Evolutionary conservation across 2,797 vertebrate species (phyloP), one percentile per base, ranked within the genome.

Genomic region (Apogon talboti): DNA sequence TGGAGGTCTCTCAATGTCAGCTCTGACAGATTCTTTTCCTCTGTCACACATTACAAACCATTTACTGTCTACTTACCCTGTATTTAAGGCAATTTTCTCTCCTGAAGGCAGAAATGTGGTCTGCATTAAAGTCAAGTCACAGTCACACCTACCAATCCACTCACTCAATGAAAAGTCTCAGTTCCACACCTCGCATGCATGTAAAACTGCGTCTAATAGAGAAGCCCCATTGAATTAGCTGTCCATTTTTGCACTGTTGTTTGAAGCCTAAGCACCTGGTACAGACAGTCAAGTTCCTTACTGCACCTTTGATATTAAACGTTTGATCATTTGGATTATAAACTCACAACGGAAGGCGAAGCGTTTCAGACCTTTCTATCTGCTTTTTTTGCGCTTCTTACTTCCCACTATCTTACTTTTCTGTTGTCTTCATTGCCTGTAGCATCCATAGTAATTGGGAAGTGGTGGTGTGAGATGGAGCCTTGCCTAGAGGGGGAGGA

Each of bases 391-490:
- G 41, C 54, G 40, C 44, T 56, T 56, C 40, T 15, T 40, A 0
- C 14, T 40, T 21, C 44, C 38, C 60, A 76, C 33, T 71, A 40
- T 43, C 55, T 63, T 70, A 15, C 33, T 56, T 76, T 64, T 70
- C 70, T 75, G 76, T 80, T 88, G 78, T 85, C 71, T 87, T 75
- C 82, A 66, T 85, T 76, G 86, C 89, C 84, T 54, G 75, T 67
- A 92, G 92, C 92, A 46, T 94, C 93, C 78, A 94, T 94, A 91
- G 98, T 99, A 90, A 98, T 98, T 89, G 97, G 98, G 77, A 99
- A 96, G 84, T 99, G 98, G 98, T 99, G 98, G 98, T 99, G 98
- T 89, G 98, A 99, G 94, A 99, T 99, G 98, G 98, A 99, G 87
- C 98, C 98, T 68, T 99, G 98, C 92, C 94, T 99, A 92, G 98